Evolutionary conservation across 2,888 invertebrate genomes (phyloP).

Genomic region (Aspidiotus destructor): DNA sequence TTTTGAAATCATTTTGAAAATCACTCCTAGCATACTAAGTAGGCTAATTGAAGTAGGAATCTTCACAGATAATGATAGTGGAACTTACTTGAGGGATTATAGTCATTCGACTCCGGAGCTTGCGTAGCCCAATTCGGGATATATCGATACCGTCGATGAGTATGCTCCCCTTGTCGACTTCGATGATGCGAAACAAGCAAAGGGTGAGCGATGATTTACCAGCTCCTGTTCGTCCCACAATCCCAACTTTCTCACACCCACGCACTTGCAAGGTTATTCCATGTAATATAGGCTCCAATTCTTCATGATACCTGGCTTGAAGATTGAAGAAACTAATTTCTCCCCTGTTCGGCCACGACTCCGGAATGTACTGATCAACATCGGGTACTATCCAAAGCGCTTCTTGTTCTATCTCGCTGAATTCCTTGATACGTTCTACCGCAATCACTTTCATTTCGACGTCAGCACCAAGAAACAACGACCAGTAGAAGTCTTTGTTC

Average conservation of each 20-base stretch:
- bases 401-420: constrained; percentile 68
- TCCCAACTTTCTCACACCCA: constrained; percentile 75
- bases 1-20: no score
- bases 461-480: no score
- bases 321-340: constrained; percentile 69
- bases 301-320: constrained; percentile 76
- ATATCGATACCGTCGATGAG: constrained; percentile 76
- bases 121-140: constrained; percentile 70
- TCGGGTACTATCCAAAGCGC: constrained; percentile 17
- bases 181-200: constrained; percentile 80
- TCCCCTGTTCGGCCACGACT: constrained; percentile 71
- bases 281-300: constrained; percentile 73
- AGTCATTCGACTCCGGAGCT: constrained; percentile 56
- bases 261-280: constrained; percentile 66
- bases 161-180: constrained; percentile 70
- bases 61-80: no score
- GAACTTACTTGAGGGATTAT: constrained; percentile 44
- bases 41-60: no score
- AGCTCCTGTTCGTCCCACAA: constrained; percentile 82
- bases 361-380: constrained; percentile 38
- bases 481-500: no score
- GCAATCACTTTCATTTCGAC: constrained; percentile 96
- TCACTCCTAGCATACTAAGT: no score
- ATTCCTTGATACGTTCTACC: constrained; percentile 93
- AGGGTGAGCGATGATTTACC: constrained; percentile 85